Percentiles rank a stretch among this genome's conserved stretches.
Conservation (phyloP, 2,113 vertebrate genomes). For the Sclerurus mexicanus region DNA sequence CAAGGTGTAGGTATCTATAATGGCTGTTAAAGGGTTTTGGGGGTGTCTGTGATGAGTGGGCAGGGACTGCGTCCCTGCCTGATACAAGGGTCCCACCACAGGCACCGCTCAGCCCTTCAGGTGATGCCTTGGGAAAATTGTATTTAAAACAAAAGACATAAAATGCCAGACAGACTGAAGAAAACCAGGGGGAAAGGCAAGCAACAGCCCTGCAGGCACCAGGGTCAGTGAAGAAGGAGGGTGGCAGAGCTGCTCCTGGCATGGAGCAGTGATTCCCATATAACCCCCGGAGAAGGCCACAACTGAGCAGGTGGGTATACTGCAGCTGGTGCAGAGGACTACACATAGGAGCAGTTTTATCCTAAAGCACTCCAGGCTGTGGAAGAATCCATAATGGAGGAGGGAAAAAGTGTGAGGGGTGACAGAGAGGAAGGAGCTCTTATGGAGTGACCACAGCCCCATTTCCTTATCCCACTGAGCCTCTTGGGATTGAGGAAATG, state of each 20-base stretch:
- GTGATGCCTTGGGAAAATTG: rapidly evolving
- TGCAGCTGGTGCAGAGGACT: not conserved
- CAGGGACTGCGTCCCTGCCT: rapidly evolving
- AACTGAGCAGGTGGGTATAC: no score
- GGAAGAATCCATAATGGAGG: not conserved
- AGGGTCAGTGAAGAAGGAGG: no score
- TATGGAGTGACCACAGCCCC: rapidly evolving
- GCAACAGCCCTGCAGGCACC: no score
- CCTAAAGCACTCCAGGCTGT: not conserved
- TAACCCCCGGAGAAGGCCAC: rapidly evolving
- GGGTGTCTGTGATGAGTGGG: not conserved
- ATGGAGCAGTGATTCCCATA: rapidly evolving
- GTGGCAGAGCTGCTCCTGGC: not conserved
- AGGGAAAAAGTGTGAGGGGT: rapidly evolving
- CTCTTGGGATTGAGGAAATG: not conserved
- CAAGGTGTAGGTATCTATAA: no score
- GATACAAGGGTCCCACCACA: rapidly evolving
- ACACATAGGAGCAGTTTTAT: rapidly evolving
- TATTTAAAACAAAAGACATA: not conserved
- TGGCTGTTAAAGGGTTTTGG: not conserved
- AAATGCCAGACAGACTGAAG: not conserved
- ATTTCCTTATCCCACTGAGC: rapidly evolving
- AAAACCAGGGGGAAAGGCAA: rapidly evolving
- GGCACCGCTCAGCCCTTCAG: not conserved
- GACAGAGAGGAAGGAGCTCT: not conserved